These are phyloP conservation scores for Brienomyrus longianalis DNA, from an alignment of 2,113 vertebrate genomes.

Conservation along the genomic window DNA sequence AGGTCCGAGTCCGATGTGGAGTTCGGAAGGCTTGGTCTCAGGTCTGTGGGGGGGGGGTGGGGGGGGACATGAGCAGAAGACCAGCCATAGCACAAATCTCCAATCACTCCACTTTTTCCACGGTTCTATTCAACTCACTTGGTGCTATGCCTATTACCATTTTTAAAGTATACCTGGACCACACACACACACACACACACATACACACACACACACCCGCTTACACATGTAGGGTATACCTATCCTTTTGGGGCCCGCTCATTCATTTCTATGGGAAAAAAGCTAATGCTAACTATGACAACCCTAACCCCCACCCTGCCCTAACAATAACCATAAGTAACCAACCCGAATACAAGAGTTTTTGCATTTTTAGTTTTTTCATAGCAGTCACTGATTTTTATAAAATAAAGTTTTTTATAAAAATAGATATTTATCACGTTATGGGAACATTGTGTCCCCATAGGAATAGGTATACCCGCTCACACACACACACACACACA, in stretches of 20 bases:
- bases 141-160: background rate
- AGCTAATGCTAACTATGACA: too few species aligned
- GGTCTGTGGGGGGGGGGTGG: conserved; percentile 40
- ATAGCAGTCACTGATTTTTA: too few species aligned
- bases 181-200: background rate
- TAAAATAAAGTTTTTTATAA: too few species aligned
- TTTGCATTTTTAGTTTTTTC: too few species aligned
- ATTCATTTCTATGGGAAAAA: too few species aligned
- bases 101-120: background rate
- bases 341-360: too few species aligned
- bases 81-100: background rate
- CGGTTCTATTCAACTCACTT: background rate
- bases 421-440: too few species aligned
- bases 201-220: background rate
- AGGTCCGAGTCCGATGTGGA: conserved; percentile 81
- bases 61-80: background rate
- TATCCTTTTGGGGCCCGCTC: too few species aligned
- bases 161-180: background rate
- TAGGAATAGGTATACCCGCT: too few species aligned
- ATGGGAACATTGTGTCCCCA: too few species aligned
- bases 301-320: too few species aligned
- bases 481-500: background rate
- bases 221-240: background rate
- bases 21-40: conserved; percentile 74
- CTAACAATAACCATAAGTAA: too few species aligned